Conservation (phyloP, 1,140 invertebrate species). For the Metopolophium dirhodum region DNA sequence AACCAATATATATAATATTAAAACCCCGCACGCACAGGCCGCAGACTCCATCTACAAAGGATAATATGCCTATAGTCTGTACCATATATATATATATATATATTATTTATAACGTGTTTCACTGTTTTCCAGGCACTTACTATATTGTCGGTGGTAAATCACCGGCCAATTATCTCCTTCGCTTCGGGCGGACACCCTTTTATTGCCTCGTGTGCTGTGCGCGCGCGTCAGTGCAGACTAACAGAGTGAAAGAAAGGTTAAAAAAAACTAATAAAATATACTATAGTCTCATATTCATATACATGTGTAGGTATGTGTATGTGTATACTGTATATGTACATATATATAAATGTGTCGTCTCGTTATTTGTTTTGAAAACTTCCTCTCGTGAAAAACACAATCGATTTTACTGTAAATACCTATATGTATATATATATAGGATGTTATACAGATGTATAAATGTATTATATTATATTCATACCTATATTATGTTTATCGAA, state of each 20-base stretch:
- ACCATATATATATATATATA: background rate
- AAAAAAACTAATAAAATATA: conserved; percentile 35
- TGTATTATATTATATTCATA: background rate
- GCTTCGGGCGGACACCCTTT: conserved; percentile 38
- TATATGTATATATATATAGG: background rate
- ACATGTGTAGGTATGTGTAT: background rate
- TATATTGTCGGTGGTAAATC: conserved; percentile 48
- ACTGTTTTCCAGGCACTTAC: conserved; percentile 44
- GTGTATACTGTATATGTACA: too few species aligned
- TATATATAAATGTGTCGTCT: background rate
- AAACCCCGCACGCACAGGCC: background rate
- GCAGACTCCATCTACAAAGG: background rate
- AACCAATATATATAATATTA: conserved; percentile 41
- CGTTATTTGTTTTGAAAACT: background rate
- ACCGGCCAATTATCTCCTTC: conserved; percentile 49
- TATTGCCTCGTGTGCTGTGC: conserved; percentile 10
- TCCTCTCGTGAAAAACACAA: background rate
- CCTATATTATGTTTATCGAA: background rate
- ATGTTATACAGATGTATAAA: background rate
- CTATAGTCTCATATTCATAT: background rate
- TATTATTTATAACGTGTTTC: conserved; percentile 48
- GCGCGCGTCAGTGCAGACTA: background rate
- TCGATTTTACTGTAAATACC: background rate
- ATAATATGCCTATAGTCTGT: conserved; percentile 18
- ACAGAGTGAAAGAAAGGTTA: background rate